A percentile compares a stretch with the other conserved stretches of the same genome.
phyloP scores from a whole-genome alignment of 2,113 vertebrate species.

The Perca flavescens region DNA sequence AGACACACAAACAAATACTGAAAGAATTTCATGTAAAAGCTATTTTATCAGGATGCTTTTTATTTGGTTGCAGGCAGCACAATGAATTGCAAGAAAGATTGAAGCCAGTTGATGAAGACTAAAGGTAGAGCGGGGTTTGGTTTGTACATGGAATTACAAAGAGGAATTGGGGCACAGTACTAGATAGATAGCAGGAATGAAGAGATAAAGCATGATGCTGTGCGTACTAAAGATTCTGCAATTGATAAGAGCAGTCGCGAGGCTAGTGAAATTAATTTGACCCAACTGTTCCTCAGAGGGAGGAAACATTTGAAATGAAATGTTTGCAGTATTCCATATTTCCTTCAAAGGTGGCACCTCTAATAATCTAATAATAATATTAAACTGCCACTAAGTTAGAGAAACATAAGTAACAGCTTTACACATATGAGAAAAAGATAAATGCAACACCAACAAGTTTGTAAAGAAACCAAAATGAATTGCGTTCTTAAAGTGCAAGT shows the following conservation, averaged over 20 bases:
- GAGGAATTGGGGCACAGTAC: neutral
- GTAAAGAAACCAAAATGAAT: conserved; percentile 12
- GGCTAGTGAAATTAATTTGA: conserved; percentile 6
- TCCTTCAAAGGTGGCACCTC: neutral
- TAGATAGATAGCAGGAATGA: conserved; percentile 7
- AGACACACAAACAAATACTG: neutral
- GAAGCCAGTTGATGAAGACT: neutral
- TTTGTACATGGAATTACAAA: neutral
- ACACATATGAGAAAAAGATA: neutral
- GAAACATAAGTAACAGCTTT: conserved; percentile 6
- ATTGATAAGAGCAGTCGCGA: neutral
- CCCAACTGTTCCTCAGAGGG: neutral
- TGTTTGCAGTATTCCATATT: conserved; percentile 15
- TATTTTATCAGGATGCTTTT: conserved; percentile 8
- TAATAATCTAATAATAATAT: no score
- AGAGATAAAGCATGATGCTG: conserved; percentile 3
- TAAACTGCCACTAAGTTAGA: neutral
- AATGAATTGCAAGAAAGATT: neutral
- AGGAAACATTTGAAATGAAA: conserved; percentile 33
- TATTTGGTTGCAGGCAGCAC: conserved; percentile 4
- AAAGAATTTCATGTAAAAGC: neutral
- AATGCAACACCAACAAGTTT: conserved; percentile 15
- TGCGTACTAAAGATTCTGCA: neutral
- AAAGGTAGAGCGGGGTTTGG: neutral
- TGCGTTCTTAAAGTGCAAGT: conserved; percentile 1